These are phyloP conservation scores for Lasioglossum vierecki DNA, from an alignment of 2,888 invertebrate species.

Conservation along the genomic window DNA sequence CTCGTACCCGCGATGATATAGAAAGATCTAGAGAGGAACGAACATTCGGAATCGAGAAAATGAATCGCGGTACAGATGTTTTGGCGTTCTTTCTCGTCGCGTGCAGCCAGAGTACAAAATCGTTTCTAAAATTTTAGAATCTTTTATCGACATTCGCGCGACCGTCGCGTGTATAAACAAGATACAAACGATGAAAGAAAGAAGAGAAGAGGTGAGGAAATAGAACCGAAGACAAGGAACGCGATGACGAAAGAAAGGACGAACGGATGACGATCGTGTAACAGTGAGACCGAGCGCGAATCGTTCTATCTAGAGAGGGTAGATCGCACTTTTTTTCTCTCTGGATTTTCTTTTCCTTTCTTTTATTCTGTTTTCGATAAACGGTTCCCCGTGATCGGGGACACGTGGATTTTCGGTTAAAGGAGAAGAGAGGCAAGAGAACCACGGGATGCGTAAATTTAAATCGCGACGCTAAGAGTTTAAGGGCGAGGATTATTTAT, in stretches of 20 bases:
- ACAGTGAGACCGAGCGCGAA: constrained; percentile 19
- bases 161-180: background rate
- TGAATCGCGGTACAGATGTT: constrained; percentile 14
- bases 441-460: constrained; percentile 37
- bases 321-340: constrained; percentile 21
- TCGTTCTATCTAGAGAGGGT: constrained; percentile 57
- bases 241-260: background rate
- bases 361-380: background rate
- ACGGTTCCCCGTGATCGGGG: background rate
- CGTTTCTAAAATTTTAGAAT: constrained; percentile 75
- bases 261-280: background rate
- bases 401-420: constrained; percentile 39
- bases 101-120: constrained; percentile 79
- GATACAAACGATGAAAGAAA: background rate
- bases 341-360: constrained; percentile 13
- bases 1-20: constrained; percentile 27
- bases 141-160: constrained; percentile 64
- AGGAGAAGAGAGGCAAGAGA: background rate
- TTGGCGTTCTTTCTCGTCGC: constrained; percentile 69
- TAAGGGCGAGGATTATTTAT: constrained; percentile 14
- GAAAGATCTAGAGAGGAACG: background rate
- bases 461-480: constrained; percentile 39
- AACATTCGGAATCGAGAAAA: background rate
- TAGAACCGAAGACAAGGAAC: background rate
- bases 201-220: background rate